A percentile compares a stretch with the other conserved stretches of the same genome.
These are phyloP conservation scores for Tenthredo amoena DNA, from an alignment of 2,888 invertebrate species.

Conservation along the genomic window DNA sequence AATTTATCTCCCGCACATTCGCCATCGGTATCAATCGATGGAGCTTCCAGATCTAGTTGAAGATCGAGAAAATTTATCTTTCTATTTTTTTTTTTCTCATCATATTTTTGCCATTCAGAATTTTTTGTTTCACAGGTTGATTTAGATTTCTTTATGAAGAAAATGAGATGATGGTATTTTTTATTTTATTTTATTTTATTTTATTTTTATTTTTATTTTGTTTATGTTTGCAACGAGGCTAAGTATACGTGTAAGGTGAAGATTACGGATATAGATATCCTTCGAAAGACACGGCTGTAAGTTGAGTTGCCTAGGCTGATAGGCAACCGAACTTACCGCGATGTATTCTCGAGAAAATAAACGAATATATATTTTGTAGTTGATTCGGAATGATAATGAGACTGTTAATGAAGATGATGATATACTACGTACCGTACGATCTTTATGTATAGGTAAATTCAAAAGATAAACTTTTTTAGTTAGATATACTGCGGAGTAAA, in stretches of 20 bases:
- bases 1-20: neutral
- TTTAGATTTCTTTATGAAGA: no score
- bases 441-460: neutral
- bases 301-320: neutral
- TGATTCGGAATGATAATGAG: neutral
- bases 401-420: neutral
- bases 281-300: neutral
- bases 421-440: neutral
- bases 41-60: slow-evolving; percentile 1
- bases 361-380: neutral
- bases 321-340: neutral
- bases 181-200: neutral
- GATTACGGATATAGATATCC: neutral
- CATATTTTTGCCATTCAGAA: neutral
- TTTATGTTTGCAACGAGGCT: no score
- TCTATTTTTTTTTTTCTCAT: neutral
- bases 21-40: neutral
- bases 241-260: neutral
- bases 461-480: neutral
- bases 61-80: neutral
- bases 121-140: neutral
- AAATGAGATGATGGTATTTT: neutral
- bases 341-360: neutral
- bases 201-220: neutral
- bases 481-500: neutral